Conservation (phyloP, 1,140 invertebrate genomes). For the Aporrectodea caliginosa region DNA sequence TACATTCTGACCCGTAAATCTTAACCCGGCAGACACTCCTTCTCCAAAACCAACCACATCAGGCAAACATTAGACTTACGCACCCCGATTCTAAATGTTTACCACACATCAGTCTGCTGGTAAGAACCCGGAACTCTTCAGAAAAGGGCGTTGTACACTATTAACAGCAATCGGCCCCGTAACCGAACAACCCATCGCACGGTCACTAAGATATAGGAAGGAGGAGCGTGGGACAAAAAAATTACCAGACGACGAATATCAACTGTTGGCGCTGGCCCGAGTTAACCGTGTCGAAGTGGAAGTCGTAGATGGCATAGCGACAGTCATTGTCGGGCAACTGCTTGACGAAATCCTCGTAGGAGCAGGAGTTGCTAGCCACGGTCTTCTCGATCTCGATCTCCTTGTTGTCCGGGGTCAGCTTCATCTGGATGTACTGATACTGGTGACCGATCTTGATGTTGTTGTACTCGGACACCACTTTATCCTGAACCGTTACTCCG, state of each 20-base stretch:
- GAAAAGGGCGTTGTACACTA: no score
- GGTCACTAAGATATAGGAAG: no score
- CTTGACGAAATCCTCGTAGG: constrained; percentile 19
- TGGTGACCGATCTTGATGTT: constrained; percentile 45
- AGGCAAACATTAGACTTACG: no score
- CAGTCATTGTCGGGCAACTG: constrained; percentile 62
- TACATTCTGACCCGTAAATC: no score
- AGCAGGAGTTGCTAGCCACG: constrained; percentile 1
- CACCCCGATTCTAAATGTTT: no score
- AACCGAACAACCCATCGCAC: no score
- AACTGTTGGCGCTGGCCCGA: constrained; percentile 20
- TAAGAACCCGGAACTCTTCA: no score
- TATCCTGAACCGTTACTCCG: constrained; percentile 43
- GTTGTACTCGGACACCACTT: constrained; percentile 41
- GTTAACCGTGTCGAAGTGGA: constrained; percentile 37
- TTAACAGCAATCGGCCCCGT: no score
- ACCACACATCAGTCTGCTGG: no score
- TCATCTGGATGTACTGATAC: constrained; percentile 43
- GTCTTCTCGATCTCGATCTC: constrained; percentile 43
- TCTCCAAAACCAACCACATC: no score
- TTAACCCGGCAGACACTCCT: no score
- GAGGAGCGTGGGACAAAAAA: no score
- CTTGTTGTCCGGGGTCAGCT: constrained; percentile 39
- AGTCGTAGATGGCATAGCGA: constrained; percentile 59
- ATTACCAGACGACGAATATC: constrained; percentile 32